Evolutionary conservation across 2,888 invertebrate genomes (phyloP), one percentile per base, ranked within the genome.

Genomic region (Tachina fera): DNA sequence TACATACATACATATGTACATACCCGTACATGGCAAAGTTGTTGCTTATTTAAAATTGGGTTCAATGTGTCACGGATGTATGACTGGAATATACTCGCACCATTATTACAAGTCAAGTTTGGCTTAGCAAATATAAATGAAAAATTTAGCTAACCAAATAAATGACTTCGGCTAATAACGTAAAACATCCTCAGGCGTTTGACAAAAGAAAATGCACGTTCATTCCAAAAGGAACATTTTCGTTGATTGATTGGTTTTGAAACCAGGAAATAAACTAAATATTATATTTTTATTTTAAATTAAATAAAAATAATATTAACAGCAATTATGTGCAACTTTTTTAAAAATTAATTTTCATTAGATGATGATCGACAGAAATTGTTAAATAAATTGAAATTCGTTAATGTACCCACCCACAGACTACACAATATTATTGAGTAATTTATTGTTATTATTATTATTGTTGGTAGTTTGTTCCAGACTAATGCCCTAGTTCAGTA

Each of bases 31-130:
- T 49, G 13, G 3, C 16, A 39, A 51, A 63, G 13, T 31, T 61
- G 11, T 8, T 61, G n/a, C 3, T 43, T 63, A n/a, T 22, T 74
- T 49, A 9, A 61, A 63, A 74, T 51, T 51, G 41, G 31, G 31
- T 47, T 77, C 19, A 53, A 19, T 45, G 63, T 78, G 41, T 43
- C 31, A 63, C 31, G 16, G 39, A 58, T 76, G 45, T 14, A n/a
- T 3, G 19, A 19, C 61, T 63, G 19, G 13, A 2, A 19, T 22
- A 58, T 6, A 31, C 6, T 31, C 31, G 31, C 31, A 3, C 31
- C 9, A 39, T 14, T 19, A 31, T 14, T 31, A 13, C 9, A n/a
- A 39, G 14, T 5, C 4, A 60, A n/a, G 3, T 31, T 22, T 11
- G 13, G 13, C 19, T 31, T 14, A 14, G 31, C 13, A 14, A 31